Percentiles rank a stretch among this genome's conserved stretches.
Evolutionary conservation across 1,140 invertebrate genomes (phyloP).

Genomic region (Drosophila novamexicana): DNA sequence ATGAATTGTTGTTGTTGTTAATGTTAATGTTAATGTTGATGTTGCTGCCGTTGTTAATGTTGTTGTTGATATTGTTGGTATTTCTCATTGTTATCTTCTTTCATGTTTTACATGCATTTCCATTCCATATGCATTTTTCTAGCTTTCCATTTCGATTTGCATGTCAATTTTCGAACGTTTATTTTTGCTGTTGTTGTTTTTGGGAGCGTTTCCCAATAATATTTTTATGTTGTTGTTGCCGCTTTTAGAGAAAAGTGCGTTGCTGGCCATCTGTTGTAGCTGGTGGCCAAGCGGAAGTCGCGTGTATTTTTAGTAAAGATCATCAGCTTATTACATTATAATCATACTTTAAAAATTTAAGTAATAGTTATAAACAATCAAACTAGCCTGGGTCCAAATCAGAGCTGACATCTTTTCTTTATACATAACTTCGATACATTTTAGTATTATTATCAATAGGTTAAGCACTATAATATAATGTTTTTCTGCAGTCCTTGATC

Average conservation of each 20-base stretch:
- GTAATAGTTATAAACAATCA: too few relatives aligned
- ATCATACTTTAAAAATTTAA: not conserved
- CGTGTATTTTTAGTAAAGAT: not conserved
- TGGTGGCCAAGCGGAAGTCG: not conserved
- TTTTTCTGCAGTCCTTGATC: not conserved
- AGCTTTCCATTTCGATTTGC: slow-evolving; percentile 14
- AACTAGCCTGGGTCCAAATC: too few relatives aligned
- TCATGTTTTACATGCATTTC: slow-evolving; percentile 33
- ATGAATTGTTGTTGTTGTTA: slow-evolving; percentile 18
- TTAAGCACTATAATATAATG: too few relatives aligned
- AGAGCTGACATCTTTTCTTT: too few relatives aligned
- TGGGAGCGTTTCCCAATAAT: not conserved
- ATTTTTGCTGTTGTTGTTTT: not conserved
- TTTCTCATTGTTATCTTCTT: slow-evolving; percentile 18
- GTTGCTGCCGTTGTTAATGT: slow-evolving; percentile 8
- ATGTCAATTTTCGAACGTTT: slow-evolving; percentile 7
- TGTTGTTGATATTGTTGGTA: slow-evolving; percentile 7
- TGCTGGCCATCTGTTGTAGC: slow-evolving; percentile 8
- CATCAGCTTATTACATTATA: not conserved
- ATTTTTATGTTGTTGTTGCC: slow-evolving; percentile 1
- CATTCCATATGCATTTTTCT: slow-evolving; percentile 23
- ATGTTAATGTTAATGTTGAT: slow-evolving; percentile 1
- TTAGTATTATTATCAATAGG: too few relatives aligned
- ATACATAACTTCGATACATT: too few relatives aligned
- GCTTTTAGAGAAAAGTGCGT: slow-evolving; percentile 1